phyloP scores from a whole-genome alignment of 2,888 invertebrate genomes.

The Leucoma salicis region DNA sequence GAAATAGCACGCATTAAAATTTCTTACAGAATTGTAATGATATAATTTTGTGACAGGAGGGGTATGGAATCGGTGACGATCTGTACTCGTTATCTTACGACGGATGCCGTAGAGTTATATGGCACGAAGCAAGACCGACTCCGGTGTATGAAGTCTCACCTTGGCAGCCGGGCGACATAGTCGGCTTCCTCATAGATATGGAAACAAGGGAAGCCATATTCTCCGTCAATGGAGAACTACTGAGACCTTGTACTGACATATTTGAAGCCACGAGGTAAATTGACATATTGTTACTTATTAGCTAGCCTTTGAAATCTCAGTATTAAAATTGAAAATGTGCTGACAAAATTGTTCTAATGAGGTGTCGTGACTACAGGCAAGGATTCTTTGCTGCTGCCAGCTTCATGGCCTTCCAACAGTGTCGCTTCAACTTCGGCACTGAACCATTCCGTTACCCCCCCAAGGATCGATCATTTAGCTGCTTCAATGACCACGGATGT shows the following conservation, averaged over 20 bases:
- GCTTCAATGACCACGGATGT: conserved; percentile 90
- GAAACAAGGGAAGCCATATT: conserved; percentile 88
- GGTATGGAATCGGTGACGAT: conserved; percentile 97
- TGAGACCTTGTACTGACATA: conserved; percentile 87
- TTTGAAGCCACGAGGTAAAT: conserved; percentile 88
- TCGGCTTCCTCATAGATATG: conserved; percentile 93
- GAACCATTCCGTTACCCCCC: conserved; percentile 91
- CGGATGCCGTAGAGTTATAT: conserved; percentile 93
- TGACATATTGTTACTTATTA: too few relatives aligned
- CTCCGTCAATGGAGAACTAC: conserved; percentile 89
- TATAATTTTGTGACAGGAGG: conserved; percentile 86
- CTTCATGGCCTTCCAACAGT: conserved; percentile 98
- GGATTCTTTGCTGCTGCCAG: conserved; percentile 97
- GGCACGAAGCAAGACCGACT: conserved; percentile 91
- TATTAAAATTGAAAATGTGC: too few relatives aligned
- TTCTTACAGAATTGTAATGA: too few relatives aligned
- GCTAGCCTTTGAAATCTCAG: too few relatives aligned
- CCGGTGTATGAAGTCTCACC: conserved; percentile 80
- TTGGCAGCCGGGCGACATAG: conserved; percentile 92
- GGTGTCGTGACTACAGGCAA: conserved; percentile 70
- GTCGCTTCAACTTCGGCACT: conserved; percentile 95
- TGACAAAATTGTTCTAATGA: too few relatives aligned
- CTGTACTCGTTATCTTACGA: conserved; percentile 94
- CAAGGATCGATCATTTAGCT: conserved; percentile 82
- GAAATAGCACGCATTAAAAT: too few relatives aligned